These are phyloP conservation scores for Leptinotarsa tumamoca DNA, from an alignment of 2,888 invertebrate species.

Conservation along the genomic window DNA sequence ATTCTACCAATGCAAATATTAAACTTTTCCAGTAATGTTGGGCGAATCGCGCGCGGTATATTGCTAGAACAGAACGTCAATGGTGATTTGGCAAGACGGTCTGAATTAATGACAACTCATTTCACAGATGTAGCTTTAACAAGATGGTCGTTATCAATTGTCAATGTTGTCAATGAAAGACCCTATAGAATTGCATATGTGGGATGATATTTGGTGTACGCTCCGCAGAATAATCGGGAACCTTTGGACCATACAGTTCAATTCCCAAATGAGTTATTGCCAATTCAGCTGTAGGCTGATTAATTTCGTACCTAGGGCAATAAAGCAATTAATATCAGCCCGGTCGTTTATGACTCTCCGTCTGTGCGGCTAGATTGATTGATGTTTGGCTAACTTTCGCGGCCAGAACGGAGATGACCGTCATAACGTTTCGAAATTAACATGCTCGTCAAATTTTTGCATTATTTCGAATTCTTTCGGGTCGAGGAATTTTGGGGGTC, in stretches of 20 bases:
- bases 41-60: too few species aligned
- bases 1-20: too few species aligned
- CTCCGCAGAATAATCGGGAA: conserved; percentile 9
- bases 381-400: neutral
- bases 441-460: neutral
- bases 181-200: neutral
- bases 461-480: neutral
- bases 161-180: too few species aligned
- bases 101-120: too few species aligned
- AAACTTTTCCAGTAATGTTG: too few species aligned
- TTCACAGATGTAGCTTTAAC: too few species aligned
- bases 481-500: neutral
- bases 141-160: too few species aligned
- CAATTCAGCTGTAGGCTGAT: conserved; percentile 20
- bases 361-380: neutral
- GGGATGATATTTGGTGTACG: neutral
- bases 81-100: too few species aligned
- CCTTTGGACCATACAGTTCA: conserved; percentile 4
- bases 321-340: conserved; percentile 24
- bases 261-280: conserved; percentile 25
- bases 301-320: conserved; percentile 25
- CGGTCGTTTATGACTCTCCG: conserved; percentile 14
- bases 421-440: neutral
- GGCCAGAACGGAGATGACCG: neutral
- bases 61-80: too few species aligned